A percentile compares a stretch with the other conserved stretches of the same genome.
Conservation (phyloP, 2,797 vertebrate genomes). For the Glyptemys insculpta region DNA sequence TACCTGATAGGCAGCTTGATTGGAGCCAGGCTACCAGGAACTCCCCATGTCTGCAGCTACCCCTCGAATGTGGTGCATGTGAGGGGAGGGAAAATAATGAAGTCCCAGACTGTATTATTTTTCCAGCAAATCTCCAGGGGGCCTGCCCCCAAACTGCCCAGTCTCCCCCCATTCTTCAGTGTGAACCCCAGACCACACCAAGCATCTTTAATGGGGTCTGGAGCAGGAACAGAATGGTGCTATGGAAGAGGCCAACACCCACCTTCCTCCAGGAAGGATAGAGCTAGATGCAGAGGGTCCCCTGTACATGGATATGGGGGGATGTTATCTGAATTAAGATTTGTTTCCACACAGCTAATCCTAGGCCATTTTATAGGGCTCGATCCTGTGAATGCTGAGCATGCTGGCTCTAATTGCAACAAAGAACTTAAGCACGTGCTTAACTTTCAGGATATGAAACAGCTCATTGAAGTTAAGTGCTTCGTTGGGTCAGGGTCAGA, state of each 20-base stretch:
- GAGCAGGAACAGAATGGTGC: background rate
- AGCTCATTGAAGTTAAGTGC: background rate
- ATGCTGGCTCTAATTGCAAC: background rate
- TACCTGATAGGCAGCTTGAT: background rate
- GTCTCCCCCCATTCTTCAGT: background rate
- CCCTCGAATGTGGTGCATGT: background rate
- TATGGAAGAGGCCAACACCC: background rate
- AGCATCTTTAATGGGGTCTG: background rate
- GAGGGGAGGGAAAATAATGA: background rate
- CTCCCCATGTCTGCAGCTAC: background rate
- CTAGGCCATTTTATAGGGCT: background rate
- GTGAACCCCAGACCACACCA: background rate
- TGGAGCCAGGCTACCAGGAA: background rate
- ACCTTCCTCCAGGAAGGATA: background rate
- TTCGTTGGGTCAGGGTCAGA: background rate
- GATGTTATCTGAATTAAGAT: background rate
- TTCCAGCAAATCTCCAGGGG: background rate
- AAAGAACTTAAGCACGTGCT: background rate
- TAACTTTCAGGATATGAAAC: background rate
- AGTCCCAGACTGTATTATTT: background rate
- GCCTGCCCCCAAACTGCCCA: background rate
- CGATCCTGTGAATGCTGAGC: background rate
- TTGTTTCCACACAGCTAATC: background rate
- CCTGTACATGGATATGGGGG: background rate
- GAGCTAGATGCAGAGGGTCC: background rate